Evolutionary conservation across 1,140 invertebrate species (phyloP), one percentile per base, ranked within the genome.

Genomic region (Solenopsis fugax): DNA sequence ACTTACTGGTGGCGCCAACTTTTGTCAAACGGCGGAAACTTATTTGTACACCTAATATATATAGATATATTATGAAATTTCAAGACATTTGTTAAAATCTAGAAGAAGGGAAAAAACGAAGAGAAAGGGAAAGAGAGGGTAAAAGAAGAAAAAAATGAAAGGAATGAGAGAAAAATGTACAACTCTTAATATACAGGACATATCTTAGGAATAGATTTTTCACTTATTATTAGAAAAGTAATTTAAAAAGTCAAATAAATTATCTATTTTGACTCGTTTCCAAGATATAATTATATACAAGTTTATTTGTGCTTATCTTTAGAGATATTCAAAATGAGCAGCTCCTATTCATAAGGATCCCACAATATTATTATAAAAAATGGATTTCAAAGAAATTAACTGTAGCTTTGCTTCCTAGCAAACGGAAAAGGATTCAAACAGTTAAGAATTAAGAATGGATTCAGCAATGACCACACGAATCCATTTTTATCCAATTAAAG

Each of bases 81-180:
- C 72, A 9, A 60, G n/a, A 86, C 62, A 34, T 64, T 77, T 72
- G 58, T 86, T 78, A 72, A 58, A 88, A 41, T 78, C 24, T 67
- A 21, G 1, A 13, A 41, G 62, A 37, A n/a, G 16, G 34, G 6
- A 16, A 34, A 16, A 5, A 13, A 37, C 6, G 1, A 16, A 37
- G 64, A 65, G 34, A 41, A 10, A 41, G 18, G n/a, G 18, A 65
- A 9, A n/a, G 1, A 65, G 10, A 52, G 7, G 2, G 16, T n/a
- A 0, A 16, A 18, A 37, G 13, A 37, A 7, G 16, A 34, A 3
- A 18, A 24, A 9, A 29, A n/a, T 21, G 24, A 1, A 71, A 37
- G n/a, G 18, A 77, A 58, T 50, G 24, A 81, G 4, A 34, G 18
- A 73, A 5, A 72, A 72, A 54, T 72, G 34, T 12, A 37, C 2